Evolutionary conservation across 2,888 invertebrate species (phyloP).

Genomic region (Plemyria rubiginata): DNA sequence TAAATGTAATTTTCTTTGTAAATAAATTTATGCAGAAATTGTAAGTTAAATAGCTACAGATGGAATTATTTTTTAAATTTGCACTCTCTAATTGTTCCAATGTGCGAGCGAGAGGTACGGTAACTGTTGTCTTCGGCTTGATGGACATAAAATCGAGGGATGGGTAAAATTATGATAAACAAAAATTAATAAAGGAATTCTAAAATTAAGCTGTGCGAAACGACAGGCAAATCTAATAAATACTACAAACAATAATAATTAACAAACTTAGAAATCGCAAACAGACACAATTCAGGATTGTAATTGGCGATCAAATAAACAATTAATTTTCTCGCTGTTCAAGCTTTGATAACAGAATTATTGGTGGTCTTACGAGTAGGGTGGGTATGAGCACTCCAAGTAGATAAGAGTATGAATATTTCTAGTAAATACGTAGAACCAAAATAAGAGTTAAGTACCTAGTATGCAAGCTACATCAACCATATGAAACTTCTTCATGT

Average conservation of each 20-base stretch:
- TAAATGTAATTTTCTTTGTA: no score
- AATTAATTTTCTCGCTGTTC: constrained; percentile 40
- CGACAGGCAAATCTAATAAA: constrained; percentile 23
- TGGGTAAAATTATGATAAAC: background rate
- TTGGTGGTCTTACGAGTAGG: constrained; percentile 29
- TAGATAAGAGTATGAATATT: constrained; percentile 1
- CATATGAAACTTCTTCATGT: no score
- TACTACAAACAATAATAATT: constrained; percentile 26
- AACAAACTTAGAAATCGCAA: constrained; percentile 29
- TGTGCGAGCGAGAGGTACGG: no score
- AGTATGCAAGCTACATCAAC: no score
- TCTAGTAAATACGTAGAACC: background rate
- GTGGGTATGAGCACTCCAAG: constrained; percentile 15
- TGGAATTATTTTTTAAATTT: no score
- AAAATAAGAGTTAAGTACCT: no score
- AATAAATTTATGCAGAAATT: no score
- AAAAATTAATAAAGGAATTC: background rate
- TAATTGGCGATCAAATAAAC: constrained; percentile 41
- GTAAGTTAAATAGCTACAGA: no score
- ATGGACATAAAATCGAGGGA: background rate
- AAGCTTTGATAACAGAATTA: constrained; percentile 39
- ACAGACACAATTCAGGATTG: constrained; percentile 39
- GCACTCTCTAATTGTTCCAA: no score
- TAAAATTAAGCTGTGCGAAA: constrained; percentile 17
- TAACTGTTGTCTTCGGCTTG: no score